Evolutionary conservation across 2,113 vertebrate genomes (phyloP), one percentile per base, ranked within the genome.

Genomic region (Lucifuga dentata): DNA sequence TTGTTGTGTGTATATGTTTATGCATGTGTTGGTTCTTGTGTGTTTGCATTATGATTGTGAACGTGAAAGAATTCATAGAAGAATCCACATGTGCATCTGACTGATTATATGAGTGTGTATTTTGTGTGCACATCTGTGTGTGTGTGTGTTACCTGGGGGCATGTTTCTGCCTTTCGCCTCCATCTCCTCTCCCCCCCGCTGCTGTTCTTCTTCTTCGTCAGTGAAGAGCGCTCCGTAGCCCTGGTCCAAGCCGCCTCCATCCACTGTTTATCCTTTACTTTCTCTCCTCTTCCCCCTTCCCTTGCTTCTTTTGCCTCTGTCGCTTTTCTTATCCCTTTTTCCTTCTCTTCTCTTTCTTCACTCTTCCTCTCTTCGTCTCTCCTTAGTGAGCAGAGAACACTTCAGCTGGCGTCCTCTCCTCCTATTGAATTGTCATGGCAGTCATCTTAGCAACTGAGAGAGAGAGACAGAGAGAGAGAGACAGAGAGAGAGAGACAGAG

Each of bases 81-180:
- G 6, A 53, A 48, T 67, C 15, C 58, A 74, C 52, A 40, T 58
- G 32, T 78, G 58, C 50, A 23, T 58, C 49, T 21, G 50, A 17
- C 38, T 52, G 38, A 44, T 23, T 43, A 35, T n/a, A 7, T 43
- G 17, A 35, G 57, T 50, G 23, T 52, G 19, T 39, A 3, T 39
- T 10, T 6, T 62, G 57, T 53, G 29, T 73, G 52, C 65, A 39
- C 48, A 46, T 55, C 29, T 71, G 39, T 50, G 73, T 62, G 44
- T 57, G 56, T 23, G 50, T 9, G 38, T 60, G 24, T 88, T 90
- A 93, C 92, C 92, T 93, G 92, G 58, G 78, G 89, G 89, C 83
- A 91, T 83, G 86, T 85, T 90, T 79, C 90, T 91, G 82, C 87
- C 77, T 80, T 93, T 93, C 3, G 87, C 86, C 83, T 93, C 92